Conservation (phyloP, 2,888 invertebrate genomes). For the Chloromyia formosa region DNA sequence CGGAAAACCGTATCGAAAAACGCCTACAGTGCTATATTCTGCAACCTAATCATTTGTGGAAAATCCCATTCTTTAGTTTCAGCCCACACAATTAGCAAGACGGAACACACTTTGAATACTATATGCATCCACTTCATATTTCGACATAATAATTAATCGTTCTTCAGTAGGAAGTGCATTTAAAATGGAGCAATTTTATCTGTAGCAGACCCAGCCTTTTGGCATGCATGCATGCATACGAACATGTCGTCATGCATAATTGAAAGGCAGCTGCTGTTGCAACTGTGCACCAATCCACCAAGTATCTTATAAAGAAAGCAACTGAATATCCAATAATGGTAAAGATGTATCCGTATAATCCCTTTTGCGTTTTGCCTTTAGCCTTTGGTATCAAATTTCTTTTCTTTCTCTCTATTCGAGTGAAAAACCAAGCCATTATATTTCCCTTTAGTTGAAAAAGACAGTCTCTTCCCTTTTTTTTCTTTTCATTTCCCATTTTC, state of each 20-base stretch:
- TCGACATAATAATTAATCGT: slow-evolving; percentile 37
- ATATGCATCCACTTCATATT: slow-evolving; percentile 21
- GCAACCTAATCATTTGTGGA: no score
- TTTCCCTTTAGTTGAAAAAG: slow-evolving; percentile 8
- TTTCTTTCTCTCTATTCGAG: slow-evolving; percentile 26
- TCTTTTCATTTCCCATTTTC: slow-evolving; percentile 13
- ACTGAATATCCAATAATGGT: not conserved
- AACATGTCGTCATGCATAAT: slow-evolving; percentile 36
- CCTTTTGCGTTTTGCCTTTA: no score
- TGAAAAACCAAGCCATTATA: slow-evolving; percentile 26
- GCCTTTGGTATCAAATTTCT: slow-evolving; percentile 27
- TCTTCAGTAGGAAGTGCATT: slow-evolving; percentile 27
- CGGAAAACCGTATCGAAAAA: no score
- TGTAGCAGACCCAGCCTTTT: slow-evolving; percentile 32
- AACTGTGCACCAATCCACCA: not conserved
- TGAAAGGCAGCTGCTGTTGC: slow-evolving; percentile 36
- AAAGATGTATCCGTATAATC: not conserved
- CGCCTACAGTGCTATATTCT: no score
- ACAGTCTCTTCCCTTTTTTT: not conserved
- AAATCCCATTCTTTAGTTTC: slow-evolving; percentile 17
- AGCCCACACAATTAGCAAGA: slow-evolving; percentile 40
- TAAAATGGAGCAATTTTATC: slow-evolving; percentile 43
- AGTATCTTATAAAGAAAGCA: slow-evolving; percentile 22
- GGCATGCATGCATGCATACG: slow-evolving; percentile 22
- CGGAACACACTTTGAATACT: slow-evolving; percentile 1